phyloP scores from a whole-genome alignment of 2,888 invertebrate species.

The Cepaea hortensis region DNA sequence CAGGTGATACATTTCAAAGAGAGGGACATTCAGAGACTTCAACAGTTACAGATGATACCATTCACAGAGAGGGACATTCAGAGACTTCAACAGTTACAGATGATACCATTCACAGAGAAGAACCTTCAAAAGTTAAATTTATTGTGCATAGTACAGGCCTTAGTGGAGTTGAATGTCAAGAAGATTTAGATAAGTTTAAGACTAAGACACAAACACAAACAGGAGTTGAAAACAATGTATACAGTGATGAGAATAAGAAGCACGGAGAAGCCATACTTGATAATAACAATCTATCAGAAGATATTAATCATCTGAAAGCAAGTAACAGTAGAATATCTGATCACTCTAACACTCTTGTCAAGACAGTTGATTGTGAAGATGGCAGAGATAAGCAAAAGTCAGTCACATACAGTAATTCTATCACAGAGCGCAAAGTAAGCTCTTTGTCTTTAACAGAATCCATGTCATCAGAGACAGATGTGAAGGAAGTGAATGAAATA shows the following conservation, averaged over 20 bases:
- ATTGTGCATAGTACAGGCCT: neutral
- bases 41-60: neutral
- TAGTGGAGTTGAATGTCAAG: constrained; percentile 18
- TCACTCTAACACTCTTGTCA: neutral
- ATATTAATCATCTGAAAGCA: neutral
- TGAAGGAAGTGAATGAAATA: neutral
- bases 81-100: too few species aligned
- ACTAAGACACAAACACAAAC: neutral
- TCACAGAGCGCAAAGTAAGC: too few species aligned
- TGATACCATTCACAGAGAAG: neutral
- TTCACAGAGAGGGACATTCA: too few species aligned
- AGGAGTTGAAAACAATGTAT: neutral
- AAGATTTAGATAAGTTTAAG: constrained; percentile 3
- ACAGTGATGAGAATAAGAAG: neutral
- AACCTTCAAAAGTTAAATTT: neutral
- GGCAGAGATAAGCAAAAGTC: neutral
- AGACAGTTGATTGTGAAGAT: neutral
- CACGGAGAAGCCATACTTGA: neutral
- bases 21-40: too few species aligned
- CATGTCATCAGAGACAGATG: neutral
- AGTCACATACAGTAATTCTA: too few species aligned
- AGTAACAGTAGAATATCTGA: neutral
- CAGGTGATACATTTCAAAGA: neutral
- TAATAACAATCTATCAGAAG: neutral
- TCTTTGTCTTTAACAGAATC: neutral